Conservation (phyloP, 2,797 vertebrate species). For the Varecia variegata region DNA sequence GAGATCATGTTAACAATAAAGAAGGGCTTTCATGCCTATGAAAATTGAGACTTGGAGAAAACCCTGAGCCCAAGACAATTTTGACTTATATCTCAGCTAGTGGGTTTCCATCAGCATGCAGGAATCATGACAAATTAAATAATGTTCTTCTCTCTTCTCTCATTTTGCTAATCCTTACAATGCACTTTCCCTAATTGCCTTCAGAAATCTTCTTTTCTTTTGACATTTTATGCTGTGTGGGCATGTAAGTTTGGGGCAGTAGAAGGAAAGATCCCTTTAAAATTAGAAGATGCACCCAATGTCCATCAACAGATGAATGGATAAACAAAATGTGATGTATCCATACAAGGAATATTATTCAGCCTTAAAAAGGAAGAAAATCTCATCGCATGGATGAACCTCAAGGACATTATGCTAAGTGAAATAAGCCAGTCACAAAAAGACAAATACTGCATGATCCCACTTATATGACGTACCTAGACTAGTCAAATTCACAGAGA, state of each 20-base stretch:
- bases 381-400: not conserved
- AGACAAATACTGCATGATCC: not conserved
- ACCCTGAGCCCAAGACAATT: not conserved
- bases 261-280: not conserved
- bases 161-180: not conserved
- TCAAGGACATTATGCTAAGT: not conserved
- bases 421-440: slow-evolving; percentile 8
- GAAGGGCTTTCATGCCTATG: not conserved
- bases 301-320: not conserved
- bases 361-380: not conserved
- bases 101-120: not conserved
- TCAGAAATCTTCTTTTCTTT: not conserved
- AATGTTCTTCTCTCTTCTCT: not conserved
- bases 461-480: not conserved
- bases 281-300: not conserved
- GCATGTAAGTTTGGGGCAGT: not conserved
- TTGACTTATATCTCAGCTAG: not conserved
- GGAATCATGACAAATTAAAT: not conserved
- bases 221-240: not conserved
- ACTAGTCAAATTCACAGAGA: not conserved
- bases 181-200: not conserved
- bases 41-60: slow-evolving; percentile 27
- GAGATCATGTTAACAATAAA: not conserved
- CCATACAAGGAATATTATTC: not conserved
- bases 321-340: not conserved